Evolutionary conservation across 2,797 vertebrate genomes (phyloP).

Genomic region (Glossophaga mutica): DNA sequence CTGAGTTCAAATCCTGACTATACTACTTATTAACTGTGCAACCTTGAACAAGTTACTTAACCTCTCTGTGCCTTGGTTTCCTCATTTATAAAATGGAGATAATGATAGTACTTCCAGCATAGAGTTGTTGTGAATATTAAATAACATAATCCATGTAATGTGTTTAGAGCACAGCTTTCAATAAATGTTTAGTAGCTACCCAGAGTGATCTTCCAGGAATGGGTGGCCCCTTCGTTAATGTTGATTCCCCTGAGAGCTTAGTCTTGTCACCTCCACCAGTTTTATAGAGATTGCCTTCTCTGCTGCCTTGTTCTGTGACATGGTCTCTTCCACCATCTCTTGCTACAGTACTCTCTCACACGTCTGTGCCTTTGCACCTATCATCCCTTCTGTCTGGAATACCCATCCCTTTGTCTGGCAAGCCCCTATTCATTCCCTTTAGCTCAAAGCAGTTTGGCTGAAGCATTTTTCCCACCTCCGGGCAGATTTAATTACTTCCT

Average conservation of each 20-base stretch:
- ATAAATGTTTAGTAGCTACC: not conserved
- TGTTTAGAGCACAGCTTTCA: not conserved
- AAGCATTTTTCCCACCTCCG: not conserved
- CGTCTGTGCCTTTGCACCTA: not conserved
- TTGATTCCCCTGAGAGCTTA: not conserved
- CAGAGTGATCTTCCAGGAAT: not conserved
- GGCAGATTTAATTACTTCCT: not conserved
- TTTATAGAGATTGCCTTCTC: not conserved
- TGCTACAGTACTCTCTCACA: not conserved
- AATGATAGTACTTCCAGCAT: not conserved
- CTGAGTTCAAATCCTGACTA: not conserved
- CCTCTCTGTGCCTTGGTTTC: not conserved
- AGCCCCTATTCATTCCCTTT: not conserved
- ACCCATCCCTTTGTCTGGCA: not conserved
- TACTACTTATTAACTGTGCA: not conserved
- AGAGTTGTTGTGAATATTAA: not conserved
- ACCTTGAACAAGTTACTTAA: not conserved
- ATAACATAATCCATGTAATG: not conserved
- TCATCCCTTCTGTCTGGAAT: not conserved
- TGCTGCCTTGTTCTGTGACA: not conserved
- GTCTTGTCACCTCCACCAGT: not conserved
- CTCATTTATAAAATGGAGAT: not conserved
- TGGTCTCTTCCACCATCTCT: not conserved
- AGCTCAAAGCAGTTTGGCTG: not conserved
- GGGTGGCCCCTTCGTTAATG: not conserved